A percentile compares a stretch with the other conserved stretches of the same genome.
Evolutionary conservation across 2,113 vertebrate genomes (phyloP).

Genomic region (Sapayoa aenigma): DNA sequence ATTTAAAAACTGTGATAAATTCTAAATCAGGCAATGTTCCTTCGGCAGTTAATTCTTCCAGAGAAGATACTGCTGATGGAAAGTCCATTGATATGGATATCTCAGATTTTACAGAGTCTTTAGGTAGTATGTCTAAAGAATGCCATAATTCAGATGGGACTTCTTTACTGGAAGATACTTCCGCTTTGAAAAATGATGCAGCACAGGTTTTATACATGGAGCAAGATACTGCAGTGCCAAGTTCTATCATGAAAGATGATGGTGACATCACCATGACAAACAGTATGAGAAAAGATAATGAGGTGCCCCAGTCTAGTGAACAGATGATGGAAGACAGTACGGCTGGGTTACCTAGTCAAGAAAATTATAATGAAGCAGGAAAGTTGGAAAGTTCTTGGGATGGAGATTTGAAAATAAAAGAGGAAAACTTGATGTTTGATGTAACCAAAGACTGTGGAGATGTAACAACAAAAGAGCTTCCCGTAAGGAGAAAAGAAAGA

Average conservation of each 20-base stretch:
- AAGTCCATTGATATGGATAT: constrained; percentile 6
- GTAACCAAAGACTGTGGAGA: background rate
- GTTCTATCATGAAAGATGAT: background rate
- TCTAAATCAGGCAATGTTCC: constrained; percentile 13
- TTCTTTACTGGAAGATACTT: background rate
- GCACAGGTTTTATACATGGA: background rate
- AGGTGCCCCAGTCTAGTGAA: background rate
- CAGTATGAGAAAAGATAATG: background rate
- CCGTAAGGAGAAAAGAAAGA: background rate
- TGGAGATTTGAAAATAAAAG: background rate
- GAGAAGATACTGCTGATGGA: background rate
- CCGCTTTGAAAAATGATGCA: background rate
- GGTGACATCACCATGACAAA: background rate
- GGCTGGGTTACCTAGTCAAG: background rate
- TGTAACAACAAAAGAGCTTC: background rate
- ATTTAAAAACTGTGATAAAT: constrained; percentile 29
- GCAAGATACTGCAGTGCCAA: background rate
- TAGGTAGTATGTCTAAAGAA: background rate
- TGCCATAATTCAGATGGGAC: background rate
- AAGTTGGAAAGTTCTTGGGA: background rate
- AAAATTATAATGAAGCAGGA: background rate
- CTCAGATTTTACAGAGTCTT: background rate
- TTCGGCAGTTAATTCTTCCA: constrained; percentile 25
- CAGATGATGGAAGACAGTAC: background rate
- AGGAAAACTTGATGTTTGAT: background rate